Evolutionary conservation across 1,140 invertebrate species (phyloP).

Genomic region (Brachionus plicatilis): DNA sequence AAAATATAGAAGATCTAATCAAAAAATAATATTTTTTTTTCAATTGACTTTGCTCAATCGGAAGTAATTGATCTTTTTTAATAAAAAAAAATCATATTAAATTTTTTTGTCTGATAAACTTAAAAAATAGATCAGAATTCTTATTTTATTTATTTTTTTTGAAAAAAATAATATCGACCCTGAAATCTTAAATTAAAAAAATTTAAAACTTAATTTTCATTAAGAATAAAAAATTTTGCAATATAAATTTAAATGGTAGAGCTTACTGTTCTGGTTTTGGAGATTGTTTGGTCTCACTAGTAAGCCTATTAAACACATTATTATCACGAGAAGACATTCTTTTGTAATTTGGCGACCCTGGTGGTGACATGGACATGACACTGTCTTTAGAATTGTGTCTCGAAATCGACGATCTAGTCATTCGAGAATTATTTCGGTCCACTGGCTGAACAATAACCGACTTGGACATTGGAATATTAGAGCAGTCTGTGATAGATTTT

Average conservation of each 20-base stretch:
- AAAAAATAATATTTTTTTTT: too few species aligned
- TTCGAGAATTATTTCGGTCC: neutral
- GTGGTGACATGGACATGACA: conserved; percentile 45
- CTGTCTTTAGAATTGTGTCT: conserved; percentile 36
- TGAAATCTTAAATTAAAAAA: too few species aligned
- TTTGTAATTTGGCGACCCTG: conserved; percentile 46
- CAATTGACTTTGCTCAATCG: too few species aligned
- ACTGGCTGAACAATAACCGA: neutral
- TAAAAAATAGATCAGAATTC: too few species aligned
- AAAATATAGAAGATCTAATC: too few species aligned
- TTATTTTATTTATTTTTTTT: too few species aligned
- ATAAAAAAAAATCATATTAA: too few species aligned
- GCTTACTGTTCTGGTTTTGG: conserved; percentile 10
- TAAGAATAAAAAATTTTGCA: neutral
- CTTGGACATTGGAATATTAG: neutral
- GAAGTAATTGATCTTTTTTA: too few species aligned
- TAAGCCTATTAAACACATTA: conserved; percentile 72
- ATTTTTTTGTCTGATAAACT: too few species aligned
- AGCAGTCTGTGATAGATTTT: neutral
- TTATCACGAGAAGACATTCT: conserved; percentile 62
- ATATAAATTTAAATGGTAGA: neutral
- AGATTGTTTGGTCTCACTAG: conserved; percentile 60
- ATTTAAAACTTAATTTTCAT: neutral
- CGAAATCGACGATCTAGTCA: conserved; percentile 22
- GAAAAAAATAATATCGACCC: too few species aligned